Base-by-base conservation (phyloP, 1,140 invertebrate species). In the Drosophila albomicans region DNA sequence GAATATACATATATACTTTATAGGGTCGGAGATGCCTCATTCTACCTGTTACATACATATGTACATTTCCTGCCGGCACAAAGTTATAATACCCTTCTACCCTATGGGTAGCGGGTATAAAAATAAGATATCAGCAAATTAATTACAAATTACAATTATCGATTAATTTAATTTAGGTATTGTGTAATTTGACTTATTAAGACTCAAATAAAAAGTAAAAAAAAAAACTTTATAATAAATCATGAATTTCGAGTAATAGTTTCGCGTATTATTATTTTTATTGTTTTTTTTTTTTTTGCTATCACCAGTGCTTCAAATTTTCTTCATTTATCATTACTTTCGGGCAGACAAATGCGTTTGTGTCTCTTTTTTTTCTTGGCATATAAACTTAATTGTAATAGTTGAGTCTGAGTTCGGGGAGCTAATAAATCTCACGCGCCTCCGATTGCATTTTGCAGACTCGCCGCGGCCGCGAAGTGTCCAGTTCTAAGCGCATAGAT, bases 361-460 rank as follows among this genome's bases (percentile, higher is more conserved):
- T 72, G 79, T 72, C 72, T 62, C 76, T 69, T 51, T 28, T 79
- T 80, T 67, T 81, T 67, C 65, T 62, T 10, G 57, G 65, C 52
- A 25, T 1, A 13, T 73, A 43, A 11, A 56, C 65, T 65, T 85
- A 85, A 85, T 85, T 85, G 82, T 78, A 67, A 58, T 75, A 68
- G 62, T 63, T 61, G 66, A 58, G 52, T 15, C 52, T 35, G 30
- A 6, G 52, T 5, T 15, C 5, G 43, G 67, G 30, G 46, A 59
- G 52, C 80, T 54, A 69, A 80, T 87, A 88, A 88, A 88, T 87
- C 82, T 87, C 82, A 87, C 82, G 82, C 51, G 76, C 80, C 84
- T 87, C 82, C 79, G 65, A 87, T 87, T 77, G 79, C 82, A 76
- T 6, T 58, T 38, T 38, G 35, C 35, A 38, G 52, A 64, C 32